A percentile compares a stretch with the other conserved stretches of the same genome.
Evolutionary conservation across 2,797 vertebrate genomes (phyloP).

Genomic region (Orestias chungarensis): DNA sequence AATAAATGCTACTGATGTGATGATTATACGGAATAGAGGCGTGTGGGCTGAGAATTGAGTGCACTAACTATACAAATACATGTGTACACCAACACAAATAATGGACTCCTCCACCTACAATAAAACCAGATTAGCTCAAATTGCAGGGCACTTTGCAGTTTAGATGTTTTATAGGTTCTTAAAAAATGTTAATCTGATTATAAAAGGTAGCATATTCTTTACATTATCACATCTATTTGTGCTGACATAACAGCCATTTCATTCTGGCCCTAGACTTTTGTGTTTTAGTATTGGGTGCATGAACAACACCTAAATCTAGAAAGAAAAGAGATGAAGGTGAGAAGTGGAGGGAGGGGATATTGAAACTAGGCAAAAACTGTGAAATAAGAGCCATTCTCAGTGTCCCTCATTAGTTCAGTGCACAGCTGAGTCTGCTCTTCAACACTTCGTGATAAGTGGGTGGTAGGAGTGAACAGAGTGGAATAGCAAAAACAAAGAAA

Average conservation of each 20-base stretch:
- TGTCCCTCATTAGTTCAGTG: constrained; percentile 28
- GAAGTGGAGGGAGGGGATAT: constrained; percentile 21
- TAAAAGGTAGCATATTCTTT: background rate
- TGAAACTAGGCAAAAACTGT: constrained; percentile 20
- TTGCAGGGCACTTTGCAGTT: background rate
- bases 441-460: constrained; percentile 23
- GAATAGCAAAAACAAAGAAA: constrained; percentile 24
- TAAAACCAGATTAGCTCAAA: constrained; percentile 5
- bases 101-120: constrained; percentile 2
- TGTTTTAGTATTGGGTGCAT: background rate
- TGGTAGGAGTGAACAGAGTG: constrained; percentile 19
- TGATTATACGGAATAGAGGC: constrained; percentile 2
- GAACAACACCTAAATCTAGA: background rate
- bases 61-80: background rate
- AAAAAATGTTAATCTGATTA: background rate
- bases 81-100: background rate
- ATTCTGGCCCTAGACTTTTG: background rate
- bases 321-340: constrained; percentile 29
- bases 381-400: constrained; percentile 29
- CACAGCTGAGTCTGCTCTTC: constrained; percentile 54
- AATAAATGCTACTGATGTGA: background rate
- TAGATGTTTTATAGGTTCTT: background rate
- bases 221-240: background rate
- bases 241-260: background rate
- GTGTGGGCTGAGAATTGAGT: constrained; percentile 2